Conservation (phyloP, 2,797 vertebrate species). For the Myotis daubentonii region DNA sequence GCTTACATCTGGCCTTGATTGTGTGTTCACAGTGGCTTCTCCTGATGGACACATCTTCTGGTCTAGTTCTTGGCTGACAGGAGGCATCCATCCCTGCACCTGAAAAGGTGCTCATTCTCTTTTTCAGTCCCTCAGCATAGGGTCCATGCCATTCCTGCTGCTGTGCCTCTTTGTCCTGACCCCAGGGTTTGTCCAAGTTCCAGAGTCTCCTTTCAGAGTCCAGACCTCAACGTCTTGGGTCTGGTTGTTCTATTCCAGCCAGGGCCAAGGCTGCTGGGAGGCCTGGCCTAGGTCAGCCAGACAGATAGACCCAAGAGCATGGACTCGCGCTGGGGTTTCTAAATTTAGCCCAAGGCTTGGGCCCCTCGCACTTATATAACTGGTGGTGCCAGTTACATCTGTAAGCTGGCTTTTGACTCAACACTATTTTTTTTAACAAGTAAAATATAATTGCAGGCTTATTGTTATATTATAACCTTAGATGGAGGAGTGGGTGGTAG, state of each 20-base stretch:
- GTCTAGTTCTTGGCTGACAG: not conserved
- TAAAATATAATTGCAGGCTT: slow-evolving; percentile 75
- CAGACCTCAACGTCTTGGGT: not conserved
- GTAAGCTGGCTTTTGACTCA: slow-evolving; percentile 75
- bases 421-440: slow-evolving; percentile 53
- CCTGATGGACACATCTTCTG: not conserved
- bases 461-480: slow-evolving; percentile 74
- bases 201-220: not conserved
- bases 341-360: not conserved
- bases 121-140: not conserved
- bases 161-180: not conserved
- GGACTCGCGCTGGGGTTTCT: not conserved
- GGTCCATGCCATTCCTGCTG: not conserved
- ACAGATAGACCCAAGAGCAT: not conserved
- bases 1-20: not conserved
- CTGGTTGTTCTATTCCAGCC: not conserved
- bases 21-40: not conserved
- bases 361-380: not conserved
- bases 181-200: not conserved
- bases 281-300: not conserved
- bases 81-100: not conserved
- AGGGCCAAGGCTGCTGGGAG: not conserved
- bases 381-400: slow-evolving; percentile 26
- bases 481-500: slow-evolving; percentile 72
- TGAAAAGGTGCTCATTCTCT: not conserved